A percentile compares a stretch with the other conserved stretches of the same genome.
These are phyloP conservation scores for Octopus sinensis DNA, from an alignment of 1,140 invertebrate species.

Conservation along the genomic window DNA sequence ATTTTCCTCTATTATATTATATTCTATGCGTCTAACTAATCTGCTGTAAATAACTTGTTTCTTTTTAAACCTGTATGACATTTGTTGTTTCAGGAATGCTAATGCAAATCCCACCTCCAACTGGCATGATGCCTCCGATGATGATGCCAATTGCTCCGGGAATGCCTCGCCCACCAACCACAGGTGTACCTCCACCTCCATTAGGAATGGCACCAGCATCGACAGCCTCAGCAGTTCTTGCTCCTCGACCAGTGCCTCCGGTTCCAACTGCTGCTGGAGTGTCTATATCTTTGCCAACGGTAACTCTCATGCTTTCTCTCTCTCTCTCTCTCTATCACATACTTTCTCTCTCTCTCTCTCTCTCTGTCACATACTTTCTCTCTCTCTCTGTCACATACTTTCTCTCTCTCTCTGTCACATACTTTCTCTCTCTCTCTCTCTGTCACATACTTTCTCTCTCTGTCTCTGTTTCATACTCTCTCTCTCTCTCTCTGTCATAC, in stretches of 20 bases:
- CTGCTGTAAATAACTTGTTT: too few species aligned
- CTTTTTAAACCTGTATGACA: too few species aligned
- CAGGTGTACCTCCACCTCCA: constrained; percentile 14
- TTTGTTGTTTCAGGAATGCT: constrained; percentile 28
- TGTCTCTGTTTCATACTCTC: too few species aligned
- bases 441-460: too few species aligned
- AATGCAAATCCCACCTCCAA: constrained; percentile 38
- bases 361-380: background rate
- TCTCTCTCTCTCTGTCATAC: too few species aligned
- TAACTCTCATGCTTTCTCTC: background rate
- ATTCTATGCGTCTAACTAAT: too few species aligned
- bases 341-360: background rate
- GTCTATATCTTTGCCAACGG: background rate
- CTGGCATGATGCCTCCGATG: constrained; percentile 43
- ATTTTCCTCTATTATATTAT: too few species aligned
- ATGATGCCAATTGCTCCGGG: constrained; percentile 40
- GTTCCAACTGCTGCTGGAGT: background rate
- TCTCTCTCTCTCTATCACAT: background rate
- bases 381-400: background rate
- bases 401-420: too few species aligned
- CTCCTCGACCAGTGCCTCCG: constrained; percentile 4
- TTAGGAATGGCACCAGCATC: constrained; percentile 18
- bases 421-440: background rate
- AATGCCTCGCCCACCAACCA: constrained; percentile 22
- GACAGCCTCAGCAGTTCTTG: background rate